phyloP scores from a whole-genome alignment of 2,113 vertebrate genomes.

The Chloropsis cyanopogon region DNA sequence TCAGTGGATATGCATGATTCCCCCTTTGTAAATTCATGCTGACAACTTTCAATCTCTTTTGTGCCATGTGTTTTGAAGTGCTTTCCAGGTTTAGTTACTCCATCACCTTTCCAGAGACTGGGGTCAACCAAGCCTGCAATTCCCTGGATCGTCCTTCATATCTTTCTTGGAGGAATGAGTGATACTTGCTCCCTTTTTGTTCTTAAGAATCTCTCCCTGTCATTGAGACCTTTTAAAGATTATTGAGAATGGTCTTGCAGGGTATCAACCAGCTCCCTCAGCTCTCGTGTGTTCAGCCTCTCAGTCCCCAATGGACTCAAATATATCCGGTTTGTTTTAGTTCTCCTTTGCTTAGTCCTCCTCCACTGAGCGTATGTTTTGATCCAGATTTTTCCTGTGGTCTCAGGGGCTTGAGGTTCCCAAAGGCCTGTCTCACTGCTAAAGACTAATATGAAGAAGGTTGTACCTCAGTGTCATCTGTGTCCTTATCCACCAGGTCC shows the following conservation, averaged over 20 bases:
- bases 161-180: not conserved
- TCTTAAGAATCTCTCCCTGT: not conserved
- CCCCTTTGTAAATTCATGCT: not conserved
- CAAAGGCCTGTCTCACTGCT: not conserved
- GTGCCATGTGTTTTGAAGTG: not conserved
- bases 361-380: not conserved
- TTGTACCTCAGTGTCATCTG: not conserved
- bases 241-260: not conserved
- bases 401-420: not conserved
- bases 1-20: not conserved
- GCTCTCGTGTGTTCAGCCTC: not conserved
- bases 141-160: not conserved
- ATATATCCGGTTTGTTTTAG: not conserved
- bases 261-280: not conserved
- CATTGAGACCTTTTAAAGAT: not conserved
- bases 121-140: not conserved
- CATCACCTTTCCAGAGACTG: not conserved
- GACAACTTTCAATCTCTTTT: not conserved
- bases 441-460: not conserved
- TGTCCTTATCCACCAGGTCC: not conserved
- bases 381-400: not conserved
- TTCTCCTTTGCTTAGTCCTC: not conserved
- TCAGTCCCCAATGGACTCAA: not conserved
- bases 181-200: not conserved
- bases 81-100: not conserved